Base-by-base conservation (phyloP, 2,888 invertebrate species). In the Drosophila neutralis region DNA sequence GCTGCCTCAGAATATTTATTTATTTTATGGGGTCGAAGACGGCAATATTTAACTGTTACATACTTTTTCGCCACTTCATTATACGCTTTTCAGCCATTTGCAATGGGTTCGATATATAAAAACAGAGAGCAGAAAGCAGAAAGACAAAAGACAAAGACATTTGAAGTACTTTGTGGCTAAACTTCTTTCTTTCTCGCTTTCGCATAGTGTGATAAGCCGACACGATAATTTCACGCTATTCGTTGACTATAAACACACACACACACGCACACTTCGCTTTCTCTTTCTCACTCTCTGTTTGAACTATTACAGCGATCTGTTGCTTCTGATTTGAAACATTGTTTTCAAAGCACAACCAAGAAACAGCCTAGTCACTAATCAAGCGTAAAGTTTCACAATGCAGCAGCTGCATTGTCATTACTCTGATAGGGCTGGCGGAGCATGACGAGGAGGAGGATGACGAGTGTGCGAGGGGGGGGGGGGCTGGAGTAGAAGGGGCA, bases 281-380 rank as follows among this genome's bases (percentile, higher is more conserved):
- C 7, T 45, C 45, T 15, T 2, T 45, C 4, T 15, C 15, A 2
- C 1, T 24, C 4, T 4, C 15, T 21, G 24, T 24, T 35, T 24
- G 24, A 35, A 18, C 61, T 60, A 4, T 40, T 21, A 36, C 21
- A 69, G 45, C 56, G 78, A 78, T 74, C 74, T 77, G 77, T 77
- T 77, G 74, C 74, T 64, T 74, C 63, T 57, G 70, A 66, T 69
- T 60, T 60, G 48, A 58, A 52, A 62, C 63, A 76, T 76, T 76
- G 76, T 73, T 64, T 45, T 58, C 33, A 21, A 24, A 13, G 33
- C 18, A 6, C 6, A 40, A 27, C 29, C 40, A 33, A 60, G 49
- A 45, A 45, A 15, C 33, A 54, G 40, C 56, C 68, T 38, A 52
- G 70, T 33, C 48, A 52, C 45, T 56, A 75, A 38, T 40, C 58